These are phyloP conservation scores for Ruditapes philippinarum DNA, from an alignment of 1,140 invertebrate species.

Conservation along the genomic window DNA sequence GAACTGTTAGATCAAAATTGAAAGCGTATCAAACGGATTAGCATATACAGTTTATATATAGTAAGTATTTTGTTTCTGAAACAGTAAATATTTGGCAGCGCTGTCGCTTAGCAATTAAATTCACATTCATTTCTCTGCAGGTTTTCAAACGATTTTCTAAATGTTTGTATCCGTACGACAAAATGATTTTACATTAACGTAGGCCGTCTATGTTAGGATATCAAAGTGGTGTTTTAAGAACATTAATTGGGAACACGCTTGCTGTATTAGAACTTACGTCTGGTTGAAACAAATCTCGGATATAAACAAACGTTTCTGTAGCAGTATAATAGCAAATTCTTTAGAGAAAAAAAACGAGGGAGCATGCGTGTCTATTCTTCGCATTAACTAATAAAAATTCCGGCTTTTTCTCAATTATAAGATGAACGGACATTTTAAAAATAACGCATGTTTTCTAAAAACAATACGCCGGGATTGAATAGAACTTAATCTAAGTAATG, in stretches of 20 bases:
- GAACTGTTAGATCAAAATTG: neutral
- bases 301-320: conserved; percentile 22
- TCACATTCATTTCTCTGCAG: neutral
- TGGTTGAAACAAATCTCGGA: neutral
- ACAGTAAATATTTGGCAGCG: neutral
- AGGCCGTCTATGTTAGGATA: conserved; percentile 10
- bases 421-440: conserved; percentile 2
- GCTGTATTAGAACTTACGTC: neutral
- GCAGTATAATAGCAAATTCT: conserved; percentile 3
- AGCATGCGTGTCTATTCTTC: neutral
- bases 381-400: conserved; percentile 30
- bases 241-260: conserved; percentile 12
- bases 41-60: neutral
- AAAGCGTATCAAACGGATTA: conserved; percentile 15
- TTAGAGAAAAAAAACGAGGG: neutral
- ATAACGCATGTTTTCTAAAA: neutral
- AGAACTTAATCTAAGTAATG: too few species aligned
- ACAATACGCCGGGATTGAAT: neutral
- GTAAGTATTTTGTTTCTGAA: conserved; percentile 19
- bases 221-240: conserved; percentile 1
- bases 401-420: conserved; percentile 1
- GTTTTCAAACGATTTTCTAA: neutral
- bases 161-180: neutral
- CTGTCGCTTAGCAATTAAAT: neutral
- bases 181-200: neutral